Evolutionary conservation across 2,797 vertebrate genomes (phyloP).

Genomic region (Eleutherodactylus coqui): DNA sequence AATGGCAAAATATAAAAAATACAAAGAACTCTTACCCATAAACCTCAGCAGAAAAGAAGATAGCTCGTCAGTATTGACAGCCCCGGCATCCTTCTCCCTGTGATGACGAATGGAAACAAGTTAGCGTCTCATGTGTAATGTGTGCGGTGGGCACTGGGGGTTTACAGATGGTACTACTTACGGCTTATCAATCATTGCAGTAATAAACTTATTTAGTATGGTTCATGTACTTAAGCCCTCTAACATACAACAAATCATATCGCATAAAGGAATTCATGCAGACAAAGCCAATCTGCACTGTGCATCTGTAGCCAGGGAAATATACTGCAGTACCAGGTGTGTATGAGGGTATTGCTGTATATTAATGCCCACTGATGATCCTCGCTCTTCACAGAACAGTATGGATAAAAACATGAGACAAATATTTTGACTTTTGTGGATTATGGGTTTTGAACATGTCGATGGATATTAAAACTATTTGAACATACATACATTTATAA

Average conservation of each 20-base stretch:
- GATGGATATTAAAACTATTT: neutral
- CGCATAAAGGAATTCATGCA: constrained; percentile 35
- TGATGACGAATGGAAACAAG: constrained; percentile 45
- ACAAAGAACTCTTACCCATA: constrained; percentile 77
- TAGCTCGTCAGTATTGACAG: constrained; percentile 83
- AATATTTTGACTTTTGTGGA: constrained; percentile 21
- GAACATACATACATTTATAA: neutral
- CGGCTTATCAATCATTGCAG: constrained; percentile 33
- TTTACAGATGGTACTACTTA: constrained; percentile 40
- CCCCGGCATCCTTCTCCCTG: constrained; percentile 82
- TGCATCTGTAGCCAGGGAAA: constrained; percentile 22
- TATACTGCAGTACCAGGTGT: neutral
- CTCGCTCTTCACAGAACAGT: neutral
- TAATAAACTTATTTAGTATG: constrained; percentile 31
- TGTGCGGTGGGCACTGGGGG: neutral
- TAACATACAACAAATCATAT: constrained; percentile 15
- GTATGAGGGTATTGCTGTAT: constrained; percentile 28
- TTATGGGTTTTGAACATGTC: neutral
- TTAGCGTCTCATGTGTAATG: neutral
- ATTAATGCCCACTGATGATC: constrained; percentile 26
- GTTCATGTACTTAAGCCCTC: constrained; percentile 8
- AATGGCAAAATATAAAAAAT: neutral
- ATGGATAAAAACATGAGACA: neutral
- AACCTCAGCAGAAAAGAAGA: constrained; percentile 84
- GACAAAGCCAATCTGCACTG: neutral